Conservation (phyloP, 2,888 invertebrate species). For the Tyria jacobaeae region DNA sequence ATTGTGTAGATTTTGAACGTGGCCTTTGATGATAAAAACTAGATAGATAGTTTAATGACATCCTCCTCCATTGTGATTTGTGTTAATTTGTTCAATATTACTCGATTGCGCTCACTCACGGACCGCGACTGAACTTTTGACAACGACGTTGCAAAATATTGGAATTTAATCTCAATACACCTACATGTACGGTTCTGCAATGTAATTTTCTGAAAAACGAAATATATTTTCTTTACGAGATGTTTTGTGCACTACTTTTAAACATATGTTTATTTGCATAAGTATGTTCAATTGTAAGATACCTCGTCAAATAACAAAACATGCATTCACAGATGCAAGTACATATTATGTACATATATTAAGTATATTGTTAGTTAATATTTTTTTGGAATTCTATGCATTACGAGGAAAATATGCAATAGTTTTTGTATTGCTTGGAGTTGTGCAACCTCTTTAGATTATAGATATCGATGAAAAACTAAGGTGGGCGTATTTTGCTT, state of each 20-base stretch:
- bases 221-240: neutral
- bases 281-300: neutral
- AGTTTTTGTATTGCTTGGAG: neutral
- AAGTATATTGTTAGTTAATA: neutral
- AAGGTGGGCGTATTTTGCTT: no score
- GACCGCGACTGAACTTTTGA: constrained; percentile 43
- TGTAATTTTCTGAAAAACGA: neutral
- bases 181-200: constrained; percentile 12
- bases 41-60: constrained; percentile 40
- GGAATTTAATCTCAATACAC: constrained; percentile 31
- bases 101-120: constrained; percentile 31
- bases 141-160: constrained; percentile 37
- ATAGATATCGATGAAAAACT: no score
- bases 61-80: constrained; percentile 43
- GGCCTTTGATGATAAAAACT: constrained; percentile 36
- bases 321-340: neutral
- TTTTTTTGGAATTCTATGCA: neutral
- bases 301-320: neutral
- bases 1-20: constrained; percentile 18
- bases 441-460: neutral
- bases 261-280: neutral
- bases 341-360: no score
- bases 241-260: neutral
- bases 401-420: neutral
- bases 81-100: constrained; percentile 37